These are phyloP conservation scores for Lordiphosa collinella DNA, from an alignment of 1,140 invertebrate genomes.

Conservation along the genomic window DNA sequence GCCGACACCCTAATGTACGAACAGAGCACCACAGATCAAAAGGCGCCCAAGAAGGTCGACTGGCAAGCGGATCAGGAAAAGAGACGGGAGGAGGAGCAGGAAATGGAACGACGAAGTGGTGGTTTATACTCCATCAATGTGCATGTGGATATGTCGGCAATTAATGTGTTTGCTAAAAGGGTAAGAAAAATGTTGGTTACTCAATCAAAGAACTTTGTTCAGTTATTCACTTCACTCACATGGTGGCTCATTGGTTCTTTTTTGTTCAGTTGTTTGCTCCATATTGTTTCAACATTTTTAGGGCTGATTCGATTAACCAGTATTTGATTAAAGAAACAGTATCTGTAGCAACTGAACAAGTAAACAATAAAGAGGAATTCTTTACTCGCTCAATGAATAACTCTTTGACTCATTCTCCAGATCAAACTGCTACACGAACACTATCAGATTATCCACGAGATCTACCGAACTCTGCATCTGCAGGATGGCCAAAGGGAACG, in stretches of 20 bases:
- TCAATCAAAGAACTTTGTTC: too few species aligned
- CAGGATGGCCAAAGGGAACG: not conserved
- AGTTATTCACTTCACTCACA: too few species aligned
- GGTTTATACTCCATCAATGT: constrained; percentile 51
- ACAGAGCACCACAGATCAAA: not conserved
- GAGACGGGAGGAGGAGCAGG: not conserved
- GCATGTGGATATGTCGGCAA: constrained; percentile 56
- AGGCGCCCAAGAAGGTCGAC: constrained; percentile 18
- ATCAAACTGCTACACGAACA: constrained; percentile 53
- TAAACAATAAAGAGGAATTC: too few species aligned
- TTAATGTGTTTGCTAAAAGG: constrained; percentile 26
- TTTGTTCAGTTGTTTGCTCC: too few species aligned
- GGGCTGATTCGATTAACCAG: too few species aligned
- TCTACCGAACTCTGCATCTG: constrained; percentile 17
- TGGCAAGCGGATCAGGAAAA: constrained; percentile 1
- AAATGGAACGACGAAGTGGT: not conserved
- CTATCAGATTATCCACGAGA: constrained; percentile 29
- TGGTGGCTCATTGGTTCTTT: too few species aligned
- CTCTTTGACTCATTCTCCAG: constrained; percentile 8
- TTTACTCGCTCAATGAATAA: too few species aligned
- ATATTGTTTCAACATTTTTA: too few species aligned
- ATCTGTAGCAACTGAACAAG: too few species aligned
- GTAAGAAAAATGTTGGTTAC: constrained; percentile 10
- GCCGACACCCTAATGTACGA: not conserved
- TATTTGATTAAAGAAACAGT: too few species aligned